Base-by-base conservation (phyloP, 2,113 vertebrate genomes). In the Morone chrysops region DNA sequence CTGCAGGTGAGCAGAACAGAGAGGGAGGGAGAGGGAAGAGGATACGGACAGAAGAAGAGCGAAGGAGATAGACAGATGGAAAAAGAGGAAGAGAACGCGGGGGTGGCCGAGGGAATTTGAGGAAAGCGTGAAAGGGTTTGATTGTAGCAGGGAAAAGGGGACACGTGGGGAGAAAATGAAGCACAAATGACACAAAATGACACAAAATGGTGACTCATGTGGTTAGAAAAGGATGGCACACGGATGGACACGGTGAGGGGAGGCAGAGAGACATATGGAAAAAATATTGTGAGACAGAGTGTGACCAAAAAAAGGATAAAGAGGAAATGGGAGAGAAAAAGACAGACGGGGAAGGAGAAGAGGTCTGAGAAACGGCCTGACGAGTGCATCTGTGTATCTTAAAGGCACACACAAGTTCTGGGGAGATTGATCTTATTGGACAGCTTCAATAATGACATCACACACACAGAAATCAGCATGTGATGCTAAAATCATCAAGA, bases 1-100 rank as follows among this genome's bases (percentile, higher is more conserved):
- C 95, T 96, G 95, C 95, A 96, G 95, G 95, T 96, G 95, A 96
- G 93, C 92, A 87, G 90, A 92, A 86, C 90, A 87, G 83, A 90
- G 83, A 83, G 88, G 89, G 92, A 87, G 72, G 83, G 91, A 89
- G 84, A 85, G 78, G 83, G 80, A 72, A 59, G 84, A 72, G 43
- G 70, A 70, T 70, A 75, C 61, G 14, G 59, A 70, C 70, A 77
- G 84, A 89, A 75, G 75, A 69, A 31, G 70, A 90, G 84, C 84
- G 59, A 70, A 69, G 70, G 80, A 89, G 83, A 88, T 31, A 87
- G 91, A 91, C 87, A 91, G 89, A 93, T 93, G 90, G 89, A 92
- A 92, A 91, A 91, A 90, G 89, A 87, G 68, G 62, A 78, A 82
- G 82, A 79, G 85, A 84, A 74, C 85, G 91, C 85, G 93, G 91